Conservation (phyloP, 2,888 invertebrate species). For the Caenorhabditis sp. region DNA sequence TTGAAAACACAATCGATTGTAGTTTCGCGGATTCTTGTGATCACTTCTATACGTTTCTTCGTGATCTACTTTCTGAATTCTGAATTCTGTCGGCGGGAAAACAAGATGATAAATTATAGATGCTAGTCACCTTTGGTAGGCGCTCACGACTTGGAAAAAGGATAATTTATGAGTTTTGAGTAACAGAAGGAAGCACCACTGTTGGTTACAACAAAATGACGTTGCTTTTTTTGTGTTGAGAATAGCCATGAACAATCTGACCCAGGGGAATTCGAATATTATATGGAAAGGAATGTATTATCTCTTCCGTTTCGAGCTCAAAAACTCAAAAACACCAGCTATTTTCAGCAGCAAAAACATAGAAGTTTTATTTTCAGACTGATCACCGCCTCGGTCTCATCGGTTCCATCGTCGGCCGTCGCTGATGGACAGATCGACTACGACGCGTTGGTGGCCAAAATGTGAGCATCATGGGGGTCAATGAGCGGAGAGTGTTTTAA, state of each 20-base stretch:
- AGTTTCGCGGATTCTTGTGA: neutral
- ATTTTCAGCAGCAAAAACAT: slow-evolving; percentile 13
- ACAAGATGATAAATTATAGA: slow-evolving; percentile 31
- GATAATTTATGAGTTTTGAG: slow-evolving; percentile 30
- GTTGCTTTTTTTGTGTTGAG: slow-evolving; percentile 1
- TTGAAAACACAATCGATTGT: slow-evolving; percentile 17
- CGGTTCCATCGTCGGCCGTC: slow-evolving; percentile 37
- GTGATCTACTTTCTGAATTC: neutral
- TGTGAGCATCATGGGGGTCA: slow-evolving; percentile 27
- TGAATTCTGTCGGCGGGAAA: neutral
- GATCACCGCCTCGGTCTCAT: slow-evolving; percentile 45
- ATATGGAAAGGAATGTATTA: slow-evolving; percentile 31
- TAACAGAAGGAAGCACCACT: neutral
- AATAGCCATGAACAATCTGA: slow-evolving; percentile 19
- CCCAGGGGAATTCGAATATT: slow-evolving; percentile 25
- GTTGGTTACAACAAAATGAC: slow-evolving; percentile 14
- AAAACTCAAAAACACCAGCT: slow-evolving; percentile 25
- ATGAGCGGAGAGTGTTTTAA: neutral
- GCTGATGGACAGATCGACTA: slow-evolving; percentile 56
- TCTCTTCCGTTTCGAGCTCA: slow-evolving; percentile 16
- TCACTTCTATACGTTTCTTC: slow-evolving; percentile 2
- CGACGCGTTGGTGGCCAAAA: slow-evolving; percentile 51
- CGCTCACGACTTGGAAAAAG: neutral
- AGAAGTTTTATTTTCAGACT: slow-evolving; percentile 46
- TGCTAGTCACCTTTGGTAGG: slow-evolving; percentile 4